Base-by-base conservation (phyloP, 2,113 vertebrate genomes). In the Takifugu bimaculatus region DNA sequence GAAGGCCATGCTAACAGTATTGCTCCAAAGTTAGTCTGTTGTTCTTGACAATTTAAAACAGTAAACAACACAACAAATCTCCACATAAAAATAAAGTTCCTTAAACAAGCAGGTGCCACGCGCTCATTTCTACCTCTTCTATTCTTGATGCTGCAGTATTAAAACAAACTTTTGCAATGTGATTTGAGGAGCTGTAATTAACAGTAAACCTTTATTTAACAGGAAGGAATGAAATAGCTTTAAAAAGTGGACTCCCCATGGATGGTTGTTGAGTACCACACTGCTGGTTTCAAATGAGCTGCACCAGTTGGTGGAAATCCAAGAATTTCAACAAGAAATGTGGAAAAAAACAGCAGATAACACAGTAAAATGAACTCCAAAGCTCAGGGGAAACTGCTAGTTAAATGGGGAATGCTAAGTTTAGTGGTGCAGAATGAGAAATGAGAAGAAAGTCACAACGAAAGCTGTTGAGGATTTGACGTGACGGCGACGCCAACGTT, bases 401-500 rank as follows among this genome's bases (percentile, higher is more conserved):
- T 5, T 4, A 48, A 13, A 25, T n/a, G 10, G 20, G 13, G 48
- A 49, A 25, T 26, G 26, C 7, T 26, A 2, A 26, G 49, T 26
- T 50, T 50, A 26, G 20, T 26, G 26, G 26, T 13, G 26, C 27
- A 27, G 50, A 27, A 27, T 13, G 54, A 55, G 45, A 55, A 58
- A 63, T 63, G 32, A 60, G 20, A 60, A 27, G 25, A 51, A 59
- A 50, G 45, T 28, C 3, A 26, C 57, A 48, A 55, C 35, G 59
- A 60, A 72, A 66, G 58, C 50, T 63, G 51, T 71, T 14, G 35
- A 3, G 26, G 55, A 48, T 68, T 39, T 6, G 44, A 52, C n/a
- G 65, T 54, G 53, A 74, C 60, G 49, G 56, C 44, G 56, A 20
- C 29, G 29, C 65, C 20, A 59, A 51, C 1, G 3, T 44, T 65